phyloP scores from a whole-genome alignment of 2,797 vertebrate genomes.

The Chloroceryle amazona region DNA sequence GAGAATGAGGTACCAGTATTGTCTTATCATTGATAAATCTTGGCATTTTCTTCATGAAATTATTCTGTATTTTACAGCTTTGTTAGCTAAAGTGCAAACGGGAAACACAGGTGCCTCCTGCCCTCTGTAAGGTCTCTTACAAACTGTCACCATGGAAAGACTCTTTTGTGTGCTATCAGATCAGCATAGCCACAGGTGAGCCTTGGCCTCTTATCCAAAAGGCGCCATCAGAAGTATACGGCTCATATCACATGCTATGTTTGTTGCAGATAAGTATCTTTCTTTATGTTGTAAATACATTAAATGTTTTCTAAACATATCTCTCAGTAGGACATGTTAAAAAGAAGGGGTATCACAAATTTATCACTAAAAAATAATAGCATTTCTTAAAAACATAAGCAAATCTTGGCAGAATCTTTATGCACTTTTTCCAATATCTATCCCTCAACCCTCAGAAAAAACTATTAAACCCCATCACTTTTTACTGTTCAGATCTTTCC shows the following conservation, averaged over 20 bases:
- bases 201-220: not conserved
- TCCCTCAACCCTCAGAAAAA: not conserved
- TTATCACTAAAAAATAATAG: not conserved
- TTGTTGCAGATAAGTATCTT: not conserved
- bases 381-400: not conserved
- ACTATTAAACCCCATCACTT: not conserved
- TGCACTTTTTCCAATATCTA: not conserved
- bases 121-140: not conserved
- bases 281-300: not conserved
- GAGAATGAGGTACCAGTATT: not conserved
- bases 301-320: not conserved
- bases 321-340: not conserved
- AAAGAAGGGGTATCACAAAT: not conserved
- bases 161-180: not conserved
- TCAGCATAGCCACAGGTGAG: not conserved
- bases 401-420: not conserved
- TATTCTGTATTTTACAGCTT: not conserved
- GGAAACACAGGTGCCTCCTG: not conserved
- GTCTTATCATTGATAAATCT: not conserved
- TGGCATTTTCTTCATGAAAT: not conserved
- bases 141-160: not conserved
- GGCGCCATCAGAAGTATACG: not conserved
- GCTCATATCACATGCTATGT: fast-evolving
- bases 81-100: not conserved
- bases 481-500: not conserved